Conservation (phyloP, 23 tunicate genomes). For the Styela plicata region DNA sequence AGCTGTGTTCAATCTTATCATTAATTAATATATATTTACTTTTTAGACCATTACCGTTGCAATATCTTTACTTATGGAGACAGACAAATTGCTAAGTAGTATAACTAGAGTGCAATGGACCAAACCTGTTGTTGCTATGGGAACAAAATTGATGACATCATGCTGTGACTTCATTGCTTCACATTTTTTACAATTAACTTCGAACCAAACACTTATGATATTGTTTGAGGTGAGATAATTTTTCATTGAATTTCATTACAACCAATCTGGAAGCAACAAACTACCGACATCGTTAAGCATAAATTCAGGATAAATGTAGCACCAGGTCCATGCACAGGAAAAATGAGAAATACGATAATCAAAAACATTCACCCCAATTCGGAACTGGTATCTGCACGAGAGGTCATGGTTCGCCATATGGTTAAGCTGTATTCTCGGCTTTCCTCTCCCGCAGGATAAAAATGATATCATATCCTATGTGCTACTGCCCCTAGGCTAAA, state of each 20-base stretch:
- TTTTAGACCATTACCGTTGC: constrained; percentile 2
- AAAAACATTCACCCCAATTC: too few relatives aligned
- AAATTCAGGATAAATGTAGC: too few relatives aligned
- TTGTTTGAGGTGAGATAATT: constrained; percentile 5
- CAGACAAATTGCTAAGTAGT: constrained; percentile 3
- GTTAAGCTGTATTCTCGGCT: too few relatives aligned
- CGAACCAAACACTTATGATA: background rate
- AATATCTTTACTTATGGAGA: background rate
- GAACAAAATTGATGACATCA: constrained; percentile 8
- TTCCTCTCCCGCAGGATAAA: too few relatives aligned
- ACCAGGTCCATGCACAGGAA: too few relatives aligned
- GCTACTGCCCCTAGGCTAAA: too few relatives aligned
- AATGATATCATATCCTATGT: too few relatives aligned
- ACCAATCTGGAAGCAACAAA: too few relatives aligned
- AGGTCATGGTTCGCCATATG: too few relatives aligned
- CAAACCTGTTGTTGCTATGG: constrained; percentile 17
- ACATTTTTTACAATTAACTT: background rate
- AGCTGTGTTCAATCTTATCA: too few relatives aligned
- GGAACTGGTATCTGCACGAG: too few relatives aligned
- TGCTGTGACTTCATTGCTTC: constrained; percentile 8
- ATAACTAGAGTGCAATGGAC: constrained; percentile 28
- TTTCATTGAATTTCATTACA: background rate
- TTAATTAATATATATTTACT: background rate
- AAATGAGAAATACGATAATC: too few relatives aligned
- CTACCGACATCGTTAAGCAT: background rate